Percentiles rank a stretch among this genome's conserved stretches.
Evolutionary conservation across 2,888 invertebrate species (phyloP).

Genomic region (Theristus sp.): DNA sequence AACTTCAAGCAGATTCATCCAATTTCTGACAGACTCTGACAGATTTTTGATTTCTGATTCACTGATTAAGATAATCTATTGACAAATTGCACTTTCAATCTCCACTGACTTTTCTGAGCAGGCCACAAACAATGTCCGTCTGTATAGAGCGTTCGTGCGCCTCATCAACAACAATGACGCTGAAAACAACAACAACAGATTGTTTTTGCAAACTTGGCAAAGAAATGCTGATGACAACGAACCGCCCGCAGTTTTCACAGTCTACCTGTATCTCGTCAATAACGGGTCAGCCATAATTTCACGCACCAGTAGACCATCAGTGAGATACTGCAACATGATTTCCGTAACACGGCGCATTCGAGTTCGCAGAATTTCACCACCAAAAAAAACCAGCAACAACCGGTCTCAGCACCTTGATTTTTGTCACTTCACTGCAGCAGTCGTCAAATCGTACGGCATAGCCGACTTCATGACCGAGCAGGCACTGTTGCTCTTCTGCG

Average conservation of each 20-base stretch:
- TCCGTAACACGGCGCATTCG: not conserved
- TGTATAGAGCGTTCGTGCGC: constrained; percentile 81
- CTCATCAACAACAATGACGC: constrained; percentile 26
- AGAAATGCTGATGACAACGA: too few species aligned
- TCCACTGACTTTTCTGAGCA: constrained; percentile 52
- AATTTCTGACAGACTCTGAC: too few species aligned
- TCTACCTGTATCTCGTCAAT: constrained; percentile 55
- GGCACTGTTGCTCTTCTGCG: constrained; percentile 60
- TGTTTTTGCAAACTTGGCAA: too few species aligned
- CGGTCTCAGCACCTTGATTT: constrained; percentile 31
- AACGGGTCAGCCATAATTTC: constrained; percentile 90
- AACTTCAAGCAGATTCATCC: constrained; percentile 7
- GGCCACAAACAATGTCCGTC: constrained; percentile 79
- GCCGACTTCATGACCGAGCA: constrained; percentile 58
- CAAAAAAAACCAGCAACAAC: too few species aligned
- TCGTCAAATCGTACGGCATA: constrained; percentile 55
- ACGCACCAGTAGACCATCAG: constrained; percentile 77
- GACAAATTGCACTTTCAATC: not conserved
- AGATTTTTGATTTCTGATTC: too few species aligned
- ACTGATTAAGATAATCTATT: too few species aligned
- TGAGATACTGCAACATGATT: constrained; percentile 66
- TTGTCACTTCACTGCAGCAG: constrained; percentile 28
- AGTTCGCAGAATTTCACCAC: not conserved
- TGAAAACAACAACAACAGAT: too few species aligned
- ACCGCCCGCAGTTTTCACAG: too few species aligned